phyloP scores from a whole-genome alignment of 2,113 vertebrate species.

The Picathartes gymnocephalus region DNA sequence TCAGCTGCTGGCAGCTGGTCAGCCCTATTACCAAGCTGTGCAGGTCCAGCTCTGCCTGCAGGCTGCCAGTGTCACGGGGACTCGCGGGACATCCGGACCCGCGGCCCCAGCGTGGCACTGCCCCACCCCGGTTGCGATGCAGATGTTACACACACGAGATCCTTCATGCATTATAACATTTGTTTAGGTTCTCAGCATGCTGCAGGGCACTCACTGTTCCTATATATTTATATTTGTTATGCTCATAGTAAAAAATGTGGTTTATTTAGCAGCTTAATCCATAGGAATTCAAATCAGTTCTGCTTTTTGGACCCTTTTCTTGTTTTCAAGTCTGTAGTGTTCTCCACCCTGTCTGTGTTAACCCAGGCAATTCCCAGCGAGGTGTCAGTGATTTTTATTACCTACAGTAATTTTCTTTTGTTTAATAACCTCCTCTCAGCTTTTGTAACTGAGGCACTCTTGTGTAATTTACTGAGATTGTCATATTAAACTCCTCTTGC shows the following conservation, averaged over 20 bases:
- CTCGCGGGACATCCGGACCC: neutral
- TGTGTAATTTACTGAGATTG: neutral
- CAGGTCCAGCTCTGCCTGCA: neutral
- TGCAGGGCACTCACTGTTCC: neutral
- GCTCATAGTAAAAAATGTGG: neutral
- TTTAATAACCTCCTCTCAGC: neutral
- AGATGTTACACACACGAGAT: neutral
- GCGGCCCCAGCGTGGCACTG: neutral
- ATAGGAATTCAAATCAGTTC: neutral
- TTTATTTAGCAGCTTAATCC: neutral
- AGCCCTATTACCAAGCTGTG: neutral
- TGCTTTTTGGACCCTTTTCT: neutral
- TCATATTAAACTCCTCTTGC: neutral
- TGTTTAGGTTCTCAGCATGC: neutral
- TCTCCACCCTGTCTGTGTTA: neutral
- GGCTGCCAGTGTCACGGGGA: neutral
- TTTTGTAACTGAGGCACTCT: neutral
- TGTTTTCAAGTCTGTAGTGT: neutral
- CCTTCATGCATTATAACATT: neutral
- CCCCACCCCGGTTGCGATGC: rapidly evolving
- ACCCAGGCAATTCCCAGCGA: neutral
- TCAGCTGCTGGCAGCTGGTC: neutral
- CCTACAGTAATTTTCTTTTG: neutral
- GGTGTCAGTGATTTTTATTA: neutral
- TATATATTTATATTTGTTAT: neutral